Evolutionary conservation across 2,113 vertebrate species (phyloP).

Genomic region (Okapia johnstoni): DNA sequence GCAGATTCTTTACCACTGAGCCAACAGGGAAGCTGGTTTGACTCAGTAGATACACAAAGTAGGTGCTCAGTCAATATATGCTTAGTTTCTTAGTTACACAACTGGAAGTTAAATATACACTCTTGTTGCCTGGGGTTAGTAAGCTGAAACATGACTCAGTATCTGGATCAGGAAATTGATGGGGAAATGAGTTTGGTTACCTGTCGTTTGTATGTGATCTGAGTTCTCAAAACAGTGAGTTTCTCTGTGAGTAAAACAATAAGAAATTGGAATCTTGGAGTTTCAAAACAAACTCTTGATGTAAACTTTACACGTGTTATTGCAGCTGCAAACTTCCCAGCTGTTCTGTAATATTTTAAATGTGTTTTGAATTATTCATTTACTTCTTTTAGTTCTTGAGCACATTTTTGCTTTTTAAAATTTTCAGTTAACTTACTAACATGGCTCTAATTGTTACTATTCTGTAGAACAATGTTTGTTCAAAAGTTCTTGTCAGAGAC

Average conservation of each 20-base stretch:
- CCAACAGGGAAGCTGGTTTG: not conserved
- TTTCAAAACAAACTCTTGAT: conserved; percentile 37
- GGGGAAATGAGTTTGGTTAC: conserved; percentile 12
- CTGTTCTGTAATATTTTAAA: conserved; percentile 10
- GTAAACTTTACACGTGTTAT: conserved; percentile 41
- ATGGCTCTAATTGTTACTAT: not conserved
- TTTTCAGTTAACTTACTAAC: not conserved
- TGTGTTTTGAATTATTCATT: conserved; percentile 18
- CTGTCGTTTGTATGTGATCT: conserved; percentile 32
- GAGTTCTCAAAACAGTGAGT: conserved; percentile 32
- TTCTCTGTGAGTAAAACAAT: conserved; percentile 43
- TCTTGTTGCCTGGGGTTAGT: not conserved
- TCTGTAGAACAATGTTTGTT: not conserved
- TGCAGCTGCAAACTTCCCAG: conserved; percentile 20
- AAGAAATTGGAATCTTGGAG: conserved; percentile 11
- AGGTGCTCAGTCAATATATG: not conserved
- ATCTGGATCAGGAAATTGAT: not conserved
- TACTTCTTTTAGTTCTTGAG: not conserved
- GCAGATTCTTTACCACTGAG: not conserved
- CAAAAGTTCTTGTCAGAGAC: not conserved
- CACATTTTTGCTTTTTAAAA: not conserved
- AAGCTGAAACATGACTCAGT: not conserved
- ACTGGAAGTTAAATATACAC: not conserved
- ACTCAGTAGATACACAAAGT: not conserved
- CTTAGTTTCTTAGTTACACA: not conserved